Conservation (phyloP, 2,797 vertebrate species). For the Pangasius macronema region DNA sequence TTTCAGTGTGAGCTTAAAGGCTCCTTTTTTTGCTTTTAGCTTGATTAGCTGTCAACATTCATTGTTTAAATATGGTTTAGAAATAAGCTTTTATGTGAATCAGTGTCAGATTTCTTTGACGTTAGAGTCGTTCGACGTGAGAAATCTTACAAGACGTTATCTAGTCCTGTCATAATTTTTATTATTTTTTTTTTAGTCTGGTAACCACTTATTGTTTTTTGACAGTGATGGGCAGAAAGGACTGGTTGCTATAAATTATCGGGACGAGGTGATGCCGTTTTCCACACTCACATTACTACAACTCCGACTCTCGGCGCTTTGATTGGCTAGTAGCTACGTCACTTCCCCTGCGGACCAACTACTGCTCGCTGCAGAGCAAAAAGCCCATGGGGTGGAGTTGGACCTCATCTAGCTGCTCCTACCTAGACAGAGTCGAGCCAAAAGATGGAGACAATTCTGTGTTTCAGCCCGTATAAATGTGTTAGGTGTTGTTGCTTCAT, state of each 20-base stretch:
- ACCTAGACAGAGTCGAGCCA: not conserved
- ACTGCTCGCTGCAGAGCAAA: not conserved
- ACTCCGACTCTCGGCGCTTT: not conserved
- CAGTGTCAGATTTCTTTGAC: not conserved
- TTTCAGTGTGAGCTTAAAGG: not conserved
- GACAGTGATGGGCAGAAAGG: too few relatives aligned
- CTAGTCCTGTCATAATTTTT: not conserved
- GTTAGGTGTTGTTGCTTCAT: not conserved
- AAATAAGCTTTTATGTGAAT: not conserved
- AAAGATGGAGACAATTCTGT: not conserved
- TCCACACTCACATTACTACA: not conserved
- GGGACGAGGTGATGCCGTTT: not conserved
- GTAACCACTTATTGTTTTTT: not conserved
- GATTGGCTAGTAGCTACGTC: not conserved
- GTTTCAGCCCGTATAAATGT: not conserved
- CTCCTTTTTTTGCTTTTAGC: not conserved
- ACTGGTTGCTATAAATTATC: not conserved
- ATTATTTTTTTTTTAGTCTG: not conserved
- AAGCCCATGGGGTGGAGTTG: not conserved
- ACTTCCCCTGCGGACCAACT: not conserved
- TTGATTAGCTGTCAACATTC: not conserved
- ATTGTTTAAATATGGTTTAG: not conserved
- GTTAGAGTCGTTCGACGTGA: not conserved
- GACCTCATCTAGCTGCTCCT: not conserved
- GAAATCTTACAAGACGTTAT: not conserved